Conservation (phyloP, 2,888 invertebrate species). For the Pseudococcus jackbeardsleyi region DNA sequence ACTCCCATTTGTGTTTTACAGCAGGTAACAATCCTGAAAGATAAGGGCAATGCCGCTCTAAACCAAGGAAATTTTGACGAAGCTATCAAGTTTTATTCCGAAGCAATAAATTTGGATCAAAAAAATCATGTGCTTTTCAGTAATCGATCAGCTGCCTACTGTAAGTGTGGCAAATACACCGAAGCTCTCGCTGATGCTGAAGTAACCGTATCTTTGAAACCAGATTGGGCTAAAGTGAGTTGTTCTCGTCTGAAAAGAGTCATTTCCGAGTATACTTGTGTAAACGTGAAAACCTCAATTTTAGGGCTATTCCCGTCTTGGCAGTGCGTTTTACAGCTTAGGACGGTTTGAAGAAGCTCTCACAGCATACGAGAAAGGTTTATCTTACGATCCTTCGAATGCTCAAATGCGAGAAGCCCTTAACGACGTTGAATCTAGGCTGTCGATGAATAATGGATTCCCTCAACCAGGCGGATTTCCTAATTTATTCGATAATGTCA, state of each 20-base stretch:
- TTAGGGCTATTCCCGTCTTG: constrained; percentile 85
- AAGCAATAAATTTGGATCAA: constrained; percentile 84
- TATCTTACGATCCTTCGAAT: constrained; percentile 81
- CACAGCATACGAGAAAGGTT: constrained; percentile 80
- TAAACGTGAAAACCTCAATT: constrained; percentile 51
- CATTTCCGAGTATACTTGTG: background rate
- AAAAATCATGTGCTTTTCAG: constrained; percentile 91
- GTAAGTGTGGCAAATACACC: constrained; percentile 81
- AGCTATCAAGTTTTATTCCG: constrained; percentile 84
- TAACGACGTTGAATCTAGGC: constrained; percentile 73
- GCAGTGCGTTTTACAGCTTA: constrained; percentile 85
- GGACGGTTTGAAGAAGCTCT: constrained; percentile 82
- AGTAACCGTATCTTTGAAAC: constrained; percentile 83
- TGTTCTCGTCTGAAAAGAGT: background rate
- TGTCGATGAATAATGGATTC: constrained; percentile 61
- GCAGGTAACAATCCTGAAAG: constrained; percentile 86
- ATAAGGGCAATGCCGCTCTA: constrained; percentile 88
- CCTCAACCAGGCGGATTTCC: constrained; percentile 72
- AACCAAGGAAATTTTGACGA: constrained; percentile 82
- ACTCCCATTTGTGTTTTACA: background rate
- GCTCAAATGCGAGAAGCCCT: constrained; percentile 79
- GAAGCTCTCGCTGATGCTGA: constrained; percentile 88
- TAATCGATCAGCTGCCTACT: constrained; percentile 91
- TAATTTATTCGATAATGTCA: constrained; percentile 70
- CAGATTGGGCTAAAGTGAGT: constrained; percentile 82